These are phyloP conservation scores for Perizoma flavofasciatum DNA, from an alignment of 2,888 invertebrate species.

Conservation along the genomic window DNA sequence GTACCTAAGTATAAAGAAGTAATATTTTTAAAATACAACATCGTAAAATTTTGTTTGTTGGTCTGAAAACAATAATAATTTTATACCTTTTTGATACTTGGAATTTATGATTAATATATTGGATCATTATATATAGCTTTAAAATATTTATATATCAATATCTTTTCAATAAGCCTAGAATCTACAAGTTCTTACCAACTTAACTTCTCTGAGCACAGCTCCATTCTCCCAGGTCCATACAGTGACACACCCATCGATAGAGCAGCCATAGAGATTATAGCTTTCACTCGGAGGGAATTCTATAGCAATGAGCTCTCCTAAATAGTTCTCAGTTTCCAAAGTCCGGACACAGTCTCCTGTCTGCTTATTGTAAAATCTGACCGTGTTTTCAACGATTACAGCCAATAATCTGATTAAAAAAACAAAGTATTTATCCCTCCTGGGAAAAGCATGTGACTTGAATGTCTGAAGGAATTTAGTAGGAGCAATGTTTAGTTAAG, in stretches of 20 bases:
- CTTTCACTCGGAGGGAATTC: constrained; percentile 71
- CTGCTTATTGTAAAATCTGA: constrained; percentile 72
- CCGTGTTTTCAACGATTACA: constrained; percentile 73
- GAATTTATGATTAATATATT: too few relatives aligned
- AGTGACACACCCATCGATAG: constrained; percentile 64
- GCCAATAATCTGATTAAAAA: constrained; percentile 59
- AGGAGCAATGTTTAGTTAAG: background rate
- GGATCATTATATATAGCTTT: too few relatives aligned
- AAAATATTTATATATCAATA: too few relatives aligned
- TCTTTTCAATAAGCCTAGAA: background rate
- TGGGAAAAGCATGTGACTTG: too few relatives aligned
- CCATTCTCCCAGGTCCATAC: constrained; percentile 80
- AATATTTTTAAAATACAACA: too few relatives aligned
- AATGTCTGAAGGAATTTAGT: background rate
- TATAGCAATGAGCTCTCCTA: constrained; percentile 63
- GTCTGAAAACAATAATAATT: too few relatives aligned
- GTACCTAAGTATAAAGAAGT: too few relatives aligned
- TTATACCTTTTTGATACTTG: too few relatives aligned
- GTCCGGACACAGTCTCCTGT: constrained; percentile 72
- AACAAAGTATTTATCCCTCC: too few relatives aligned
- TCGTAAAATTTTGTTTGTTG: too few relatives aligned
- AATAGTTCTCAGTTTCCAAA: constrained; percentile 65
- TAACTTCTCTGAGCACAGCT: constrained; percentile 68
- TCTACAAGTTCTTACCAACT: constrained; percentile 17
- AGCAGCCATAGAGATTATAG: constrained; percentile 74